Evolutionary conservation across 2,113 vertebrate species (phyloP).

Genomic region (Origma solitaria): DNA sequence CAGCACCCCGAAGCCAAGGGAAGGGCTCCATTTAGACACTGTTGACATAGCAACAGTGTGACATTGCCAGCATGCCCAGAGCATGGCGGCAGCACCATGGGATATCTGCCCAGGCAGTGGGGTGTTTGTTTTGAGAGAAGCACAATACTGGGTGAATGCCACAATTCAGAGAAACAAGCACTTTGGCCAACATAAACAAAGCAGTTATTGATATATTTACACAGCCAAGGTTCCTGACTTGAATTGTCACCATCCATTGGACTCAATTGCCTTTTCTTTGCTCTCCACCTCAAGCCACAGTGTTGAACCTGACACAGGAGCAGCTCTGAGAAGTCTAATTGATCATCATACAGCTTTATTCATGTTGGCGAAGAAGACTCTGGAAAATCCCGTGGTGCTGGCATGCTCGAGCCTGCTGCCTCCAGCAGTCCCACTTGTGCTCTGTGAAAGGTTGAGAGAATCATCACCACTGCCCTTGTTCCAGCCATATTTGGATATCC

Average conservation of each 20-base stretch:
- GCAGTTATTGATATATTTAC: conserved; percentile 48
- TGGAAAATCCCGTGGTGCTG: not conserved
- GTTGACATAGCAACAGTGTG: not conserved
- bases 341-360: not conserved
- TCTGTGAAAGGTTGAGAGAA: not conserved
- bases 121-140: conserved; percentile 35
- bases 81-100: not conserved
- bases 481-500: not conserved
- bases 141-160: conserved; percentile 33
- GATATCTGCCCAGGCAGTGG: conserved; percentile 27
- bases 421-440: not conserved
- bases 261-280: not conserved
- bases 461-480: not conserved
- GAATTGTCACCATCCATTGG: not conserved
- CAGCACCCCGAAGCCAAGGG: not conserved
- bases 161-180: conserved; percentile 9
- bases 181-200: conserved; percentile 41
- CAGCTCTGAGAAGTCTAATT: not conserved
- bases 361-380: not conserved
- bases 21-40: not conserved
- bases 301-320: not conserved
- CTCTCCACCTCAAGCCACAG: not conserved
- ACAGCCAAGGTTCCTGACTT: not conserved
- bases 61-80: not conserved
- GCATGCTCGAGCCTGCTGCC: not conserved